These are phyloP conservation scores for Nasua narica DNA, from an alignment of 2,797 vertebrate species.

Conservation along the genomic window DNA sequence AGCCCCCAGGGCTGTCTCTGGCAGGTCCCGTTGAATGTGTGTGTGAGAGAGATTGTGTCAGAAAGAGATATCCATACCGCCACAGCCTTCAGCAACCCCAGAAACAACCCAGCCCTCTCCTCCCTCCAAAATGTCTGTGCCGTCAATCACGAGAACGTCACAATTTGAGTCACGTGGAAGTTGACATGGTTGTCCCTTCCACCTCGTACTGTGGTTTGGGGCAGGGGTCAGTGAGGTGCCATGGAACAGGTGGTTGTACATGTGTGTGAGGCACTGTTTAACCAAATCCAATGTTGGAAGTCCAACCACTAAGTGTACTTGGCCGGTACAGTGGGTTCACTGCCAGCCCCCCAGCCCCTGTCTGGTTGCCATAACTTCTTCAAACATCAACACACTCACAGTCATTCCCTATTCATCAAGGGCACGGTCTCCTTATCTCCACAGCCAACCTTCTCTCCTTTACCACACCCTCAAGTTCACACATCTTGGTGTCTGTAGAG, in stretches of 20 bases:
- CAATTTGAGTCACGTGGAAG: background rate
- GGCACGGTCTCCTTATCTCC: background rate
- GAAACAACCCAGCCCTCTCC: background rate
- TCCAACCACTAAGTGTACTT: background rate
- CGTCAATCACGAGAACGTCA: background rate
- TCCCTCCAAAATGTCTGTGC: background rate
- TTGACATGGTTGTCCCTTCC: background rate
- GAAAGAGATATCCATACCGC: background rate
- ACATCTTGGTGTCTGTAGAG: background rate
- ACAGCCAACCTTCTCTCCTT: no score
- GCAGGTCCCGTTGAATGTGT: no score
- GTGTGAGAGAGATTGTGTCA: background rate
- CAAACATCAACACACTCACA: background rate
- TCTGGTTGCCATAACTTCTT: background rate
- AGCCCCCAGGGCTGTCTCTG: background rate
- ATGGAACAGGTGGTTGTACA: background rate
- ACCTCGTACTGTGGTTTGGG: background rate
- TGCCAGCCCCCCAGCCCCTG: accelerated
- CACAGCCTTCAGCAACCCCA: background rate
- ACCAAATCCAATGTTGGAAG: background rate
- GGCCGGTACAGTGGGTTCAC: background rate
- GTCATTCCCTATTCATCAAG: background rate
- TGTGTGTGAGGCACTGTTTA: background rate
- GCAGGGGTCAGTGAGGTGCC: background rate
- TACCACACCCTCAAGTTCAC: background rate